Evolutionary conservation across 2,113 vertebrate genomes (phyloP).

Genomic region (Perognathus longimembris): DNA sequence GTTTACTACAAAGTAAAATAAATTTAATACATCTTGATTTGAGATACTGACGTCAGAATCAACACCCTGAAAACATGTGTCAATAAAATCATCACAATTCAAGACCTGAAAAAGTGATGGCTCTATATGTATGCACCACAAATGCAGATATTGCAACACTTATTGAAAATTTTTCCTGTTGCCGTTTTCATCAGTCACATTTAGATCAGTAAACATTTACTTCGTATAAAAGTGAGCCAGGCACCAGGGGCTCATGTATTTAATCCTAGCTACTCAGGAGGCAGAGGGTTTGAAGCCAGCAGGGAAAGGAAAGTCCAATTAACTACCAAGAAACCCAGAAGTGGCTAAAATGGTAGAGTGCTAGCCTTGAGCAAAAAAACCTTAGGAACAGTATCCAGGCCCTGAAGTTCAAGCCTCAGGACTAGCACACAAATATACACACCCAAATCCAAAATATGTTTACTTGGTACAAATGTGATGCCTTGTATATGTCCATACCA

Average conservation of each 20-base stretch:
- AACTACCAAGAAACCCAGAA: no score
- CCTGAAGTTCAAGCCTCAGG: no score
- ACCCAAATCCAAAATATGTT: no score
- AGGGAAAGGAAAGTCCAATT: no score
- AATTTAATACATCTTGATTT: not conserved
- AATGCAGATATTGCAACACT: not conserved
- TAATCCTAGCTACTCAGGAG: no score
- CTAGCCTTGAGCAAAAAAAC: no score
- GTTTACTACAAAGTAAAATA: not conserved
- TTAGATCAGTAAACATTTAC: not conserved
- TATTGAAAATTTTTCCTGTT: constrained; percentile 5
- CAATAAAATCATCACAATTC: not conserved
- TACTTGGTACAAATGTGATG: no score
- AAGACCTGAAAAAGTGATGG: not conserved
- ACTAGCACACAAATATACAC: no score
- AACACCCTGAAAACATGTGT: not conserved
- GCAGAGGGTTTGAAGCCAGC: no score
- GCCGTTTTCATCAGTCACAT: constrained; percentile 17
- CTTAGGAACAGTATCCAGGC: no score
- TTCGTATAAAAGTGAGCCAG: not conserved
- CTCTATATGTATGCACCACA: fast-evolving
- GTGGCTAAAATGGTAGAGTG: no score
- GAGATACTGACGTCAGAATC: not conserved
- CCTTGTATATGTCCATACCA: not conserved
- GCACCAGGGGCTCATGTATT: no score